phyloP scores from a whole-genome alignment of 2,113 vertebrate species.

The Laticauda laticaudata region DNA sequence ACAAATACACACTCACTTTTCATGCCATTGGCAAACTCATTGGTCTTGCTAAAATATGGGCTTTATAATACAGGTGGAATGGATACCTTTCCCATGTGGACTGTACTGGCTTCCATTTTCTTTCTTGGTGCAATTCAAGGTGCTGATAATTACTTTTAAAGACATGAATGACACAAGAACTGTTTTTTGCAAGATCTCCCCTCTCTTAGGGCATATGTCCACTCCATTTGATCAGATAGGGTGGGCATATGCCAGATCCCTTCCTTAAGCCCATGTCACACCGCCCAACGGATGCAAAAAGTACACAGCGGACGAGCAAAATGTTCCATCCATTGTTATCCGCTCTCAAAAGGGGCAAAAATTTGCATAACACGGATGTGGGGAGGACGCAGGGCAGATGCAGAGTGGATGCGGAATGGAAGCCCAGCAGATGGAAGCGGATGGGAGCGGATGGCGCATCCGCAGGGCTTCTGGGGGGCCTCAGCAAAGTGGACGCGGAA shows the following conservation, averaged over 20 bases:
- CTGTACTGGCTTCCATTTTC: not conserved
- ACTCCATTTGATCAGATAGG: not conserved
- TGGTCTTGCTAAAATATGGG: not conserved
- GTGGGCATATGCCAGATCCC: not conserved
- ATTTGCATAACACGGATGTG: too few species aligned
- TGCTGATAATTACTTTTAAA: not conserved
- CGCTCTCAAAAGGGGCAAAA: too few species aligned
- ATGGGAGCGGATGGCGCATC: too few species aligned
- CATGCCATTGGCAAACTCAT: not conserved
- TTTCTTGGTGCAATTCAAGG: not conserved
- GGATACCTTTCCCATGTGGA: not conserved
- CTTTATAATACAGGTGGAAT: not conserved
- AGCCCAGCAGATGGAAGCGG: too few species aligned
- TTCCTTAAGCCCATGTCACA: too few species aligned
- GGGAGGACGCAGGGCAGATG: too few species aligned
- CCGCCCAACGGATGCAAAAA: too few species aligned
- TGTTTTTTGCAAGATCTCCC: not conserved
- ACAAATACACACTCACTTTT: not conserved
- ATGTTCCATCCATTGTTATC: too few species aligned
- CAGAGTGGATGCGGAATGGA: too few species aligned
- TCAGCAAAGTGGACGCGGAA: too few species aligned
- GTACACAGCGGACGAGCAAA: too few species aligned
- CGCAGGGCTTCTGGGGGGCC: too few species aligned
- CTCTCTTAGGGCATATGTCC: not conserved
- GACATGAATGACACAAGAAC: not conserved